These are phyloP conservation scores for Tangara arthus DNA, from an alignment of 2,797 vertebrate genomes.

Conservation along the genomic window DNA sequence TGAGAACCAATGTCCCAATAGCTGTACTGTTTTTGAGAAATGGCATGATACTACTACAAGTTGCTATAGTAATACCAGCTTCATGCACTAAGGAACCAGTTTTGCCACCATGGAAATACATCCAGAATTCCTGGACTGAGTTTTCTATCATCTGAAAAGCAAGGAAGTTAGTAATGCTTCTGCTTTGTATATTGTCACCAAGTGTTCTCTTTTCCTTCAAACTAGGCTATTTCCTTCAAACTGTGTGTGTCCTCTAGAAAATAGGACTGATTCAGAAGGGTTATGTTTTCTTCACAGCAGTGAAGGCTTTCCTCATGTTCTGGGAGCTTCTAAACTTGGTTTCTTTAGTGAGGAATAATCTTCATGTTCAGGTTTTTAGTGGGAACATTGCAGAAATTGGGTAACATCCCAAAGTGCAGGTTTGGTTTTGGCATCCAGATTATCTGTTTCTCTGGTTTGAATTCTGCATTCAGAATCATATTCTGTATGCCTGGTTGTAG, in stretches of 20 bases:
- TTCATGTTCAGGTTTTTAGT: neutral
- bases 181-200: neutral
- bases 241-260: neutral
- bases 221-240: neutral
- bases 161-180: neutral
- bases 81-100: neutral
- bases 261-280: neutral
- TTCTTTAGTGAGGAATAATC: neutral
- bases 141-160: neutral
- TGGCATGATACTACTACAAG: neutral
- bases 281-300: neutral
- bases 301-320: neutral
- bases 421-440: neutral
- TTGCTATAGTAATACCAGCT: neutral
- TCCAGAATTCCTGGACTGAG: neutral
- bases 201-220: neutral
- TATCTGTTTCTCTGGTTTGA: conserved; percentile 30
- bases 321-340: neutral
- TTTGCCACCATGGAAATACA: neutral
- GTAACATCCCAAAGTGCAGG: neutral
- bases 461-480: conserved; percentile 23
- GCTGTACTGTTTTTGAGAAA: neutral
- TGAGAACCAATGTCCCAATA: neutral
- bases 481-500: neutral
- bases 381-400: neutral